phyloP scores from a whole-genome alignment of 2,113 vertebrate species.

The Hylia prasina region DNA sequence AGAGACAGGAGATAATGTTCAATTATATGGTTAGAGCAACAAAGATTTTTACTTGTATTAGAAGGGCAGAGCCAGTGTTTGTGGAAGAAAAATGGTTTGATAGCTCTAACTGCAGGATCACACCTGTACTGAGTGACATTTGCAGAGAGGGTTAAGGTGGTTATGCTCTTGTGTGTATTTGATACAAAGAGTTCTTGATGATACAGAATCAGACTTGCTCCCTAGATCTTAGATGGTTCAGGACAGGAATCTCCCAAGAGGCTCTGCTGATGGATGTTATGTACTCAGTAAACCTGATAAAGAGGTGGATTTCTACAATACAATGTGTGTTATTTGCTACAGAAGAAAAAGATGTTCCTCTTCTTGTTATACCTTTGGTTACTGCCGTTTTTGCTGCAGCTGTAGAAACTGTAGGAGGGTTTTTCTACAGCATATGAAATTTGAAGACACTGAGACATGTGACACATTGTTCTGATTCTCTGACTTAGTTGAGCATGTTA shows the following conservation, averaged over 20 bases:
- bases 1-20: background rate
- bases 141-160: background rate
- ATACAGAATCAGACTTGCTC: background rate
- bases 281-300: background rate
- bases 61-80: background rate
- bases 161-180: fast-evolving
- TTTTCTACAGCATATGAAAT: background rate
- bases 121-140: background rate
- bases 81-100: background rate
- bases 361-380: background rate
- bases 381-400: background rate
- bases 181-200: background rate
- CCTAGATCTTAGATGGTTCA: background rate
- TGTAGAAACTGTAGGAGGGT: background rate
- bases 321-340: background rate
- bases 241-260: background rate
- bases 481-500: background rate
- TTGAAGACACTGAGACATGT: background rate
- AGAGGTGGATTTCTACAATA: background rate
- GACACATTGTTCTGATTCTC: background rate
- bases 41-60: background rate
- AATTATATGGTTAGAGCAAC: background rate
- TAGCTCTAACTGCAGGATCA: background rate
- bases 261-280: background rate
- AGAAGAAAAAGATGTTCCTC: background rate